Conservation (phyloP, 2,797 vertebrate genomes). For the Petrocephalus schoutedeni region DNA sequence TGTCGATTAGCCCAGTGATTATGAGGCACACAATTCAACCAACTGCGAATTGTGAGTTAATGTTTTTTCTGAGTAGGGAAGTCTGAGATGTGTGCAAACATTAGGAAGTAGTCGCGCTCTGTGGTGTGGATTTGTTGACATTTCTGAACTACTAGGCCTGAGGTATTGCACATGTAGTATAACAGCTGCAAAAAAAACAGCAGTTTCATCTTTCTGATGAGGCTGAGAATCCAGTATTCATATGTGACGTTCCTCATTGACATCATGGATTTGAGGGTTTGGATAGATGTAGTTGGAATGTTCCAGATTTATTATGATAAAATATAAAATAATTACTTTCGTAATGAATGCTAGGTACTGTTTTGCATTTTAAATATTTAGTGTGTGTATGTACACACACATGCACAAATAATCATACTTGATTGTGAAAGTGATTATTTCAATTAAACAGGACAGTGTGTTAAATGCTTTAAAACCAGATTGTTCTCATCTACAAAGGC, state of each 20-base stretch:
- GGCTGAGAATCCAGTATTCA: background rate
- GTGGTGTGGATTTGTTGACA: background rate
- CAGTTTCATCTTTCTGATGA: background rate
- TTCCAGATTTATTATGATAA: constrained; percentile 47
- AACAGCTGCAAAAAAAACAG: background rate
- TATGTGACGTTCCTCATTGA: background rate
- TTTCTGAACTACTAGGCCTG: background rate
- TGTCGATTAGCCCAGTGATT: background rate
- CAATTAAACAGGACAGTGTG: constrained; percentile 24
- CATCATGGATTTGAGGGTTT: constrained; percentile 34
- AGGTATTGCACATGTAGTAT: background rate
- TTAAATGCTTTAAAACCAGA: constrained; percentile 47
- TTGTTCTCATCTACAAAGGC: constrained; percentile 39
- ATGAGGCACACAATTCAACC: background rate
- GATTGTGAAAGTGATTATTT: constrained; percentile 36
- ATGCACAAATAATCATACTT: background rate
- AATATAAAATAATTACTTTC: constrained; percentile 43
- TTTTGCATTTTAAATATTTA: constrained; percentile 23
- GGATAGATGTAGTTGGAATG: constrained; percentile 47
- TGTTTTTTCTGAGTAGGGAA: background rate
- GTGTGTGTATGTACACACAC: constrained; percentile 31
- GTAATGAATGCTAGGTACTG: constrained; percentile 39
- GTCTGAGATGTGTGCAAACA: background rate
- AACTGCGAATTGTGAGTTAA: background rate
- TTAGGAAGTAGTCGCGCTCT: background rate